These are phyloP conservation scores for Vultur gryphus DNA, from an alignment of 2,797 vertebrate genomes.

Conservation along the genomic window DNA sequence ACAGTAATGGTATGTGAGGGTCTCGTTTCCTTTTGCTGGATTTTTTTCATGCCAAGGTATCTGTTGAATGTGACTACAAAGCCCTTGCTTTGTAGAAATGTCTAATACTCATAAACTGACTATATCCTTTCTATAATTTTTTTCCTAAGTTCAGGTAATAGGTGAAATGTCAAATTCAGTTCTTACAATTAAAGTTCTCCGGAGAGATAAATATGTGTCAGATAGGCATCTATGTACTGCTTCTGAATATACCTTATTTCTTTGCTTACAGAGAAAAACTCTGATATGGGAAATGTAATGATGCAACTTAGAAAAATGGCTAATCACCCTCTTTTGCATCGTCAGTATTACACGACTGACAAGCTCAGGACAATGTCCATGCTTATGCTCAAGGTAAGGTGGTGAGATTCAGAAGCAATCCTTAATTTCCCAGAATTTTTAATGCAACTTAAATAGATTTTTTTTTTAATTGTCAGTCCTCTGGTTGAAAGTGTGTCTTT, in stretches of 20 bases:
- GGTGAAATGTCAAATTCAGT: not conserved
- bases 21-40: not conserved
- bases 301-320: slow-evolving; percentile 99
- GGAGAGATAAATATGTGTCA: not conserved
- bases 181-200: not conserved
- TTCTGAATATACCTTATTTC: not conserved
- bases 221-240: not conserved
- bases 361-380: slow-evolving; percentile 90
- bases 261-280: slow-evolving; percentile 79
- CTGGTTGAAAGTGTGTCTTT: not conserved
- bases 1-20: slow-evolving; percentile 78
- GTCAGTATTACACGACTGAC: slow-evolving; percentile 90
- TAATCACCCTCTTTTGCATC: slow-evolving; percentile 93
- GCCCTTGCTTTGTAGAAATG: not conserved
- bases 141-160: not conserved
- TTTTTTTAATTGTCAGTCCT: not conserved
- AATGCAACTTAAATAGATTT: not conserved
- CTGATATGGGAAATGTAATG: slow-evolving; percentile 88
- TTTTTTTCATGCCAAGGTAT: not conserved
- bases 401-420: not conserved
- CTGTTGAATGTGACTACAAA: not conserved
- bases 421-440: not conserved
- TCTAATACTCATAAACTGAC: not conserved
- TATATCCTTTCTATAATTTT: not conserved
- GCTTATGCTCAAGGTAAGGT: slow-evolving; percentile 91